Percentiles rank a stretch among this genome's conserved stretches.
Evolutionary conservation across 2,888 invertebrate genomes (phyloP).

Genomic region (Papilio protenor): DNA sequence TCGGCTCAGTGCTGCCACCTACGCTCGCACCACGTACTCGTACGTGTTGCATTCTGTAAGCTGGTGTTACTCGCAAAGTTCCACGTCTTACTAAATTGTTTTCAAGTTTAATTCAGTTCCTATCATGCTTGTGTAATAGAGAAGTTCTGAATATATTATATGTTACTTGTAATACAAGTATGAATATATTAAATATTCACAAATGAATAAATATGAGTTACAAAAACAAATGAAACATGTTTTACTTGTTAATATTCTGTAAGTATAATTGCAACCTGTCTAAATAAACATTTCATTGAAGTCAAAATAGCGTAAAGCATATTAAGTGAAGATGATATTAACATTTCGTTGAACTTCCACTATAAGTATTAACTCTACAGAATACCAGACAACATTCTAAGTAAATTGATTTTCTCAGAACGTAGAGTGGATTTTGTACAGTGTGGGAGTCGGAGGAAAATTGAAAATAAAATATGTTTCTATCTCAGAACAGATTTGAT

Average conservation of each 20-base stretch:
- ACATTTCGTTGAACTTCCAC: neutral
- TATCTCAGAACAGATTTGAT: neutral
- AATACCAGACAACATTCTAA: neutral
- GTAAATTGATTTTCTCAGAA: constrained; percentile 16
- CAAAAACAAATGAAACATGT: neutral
- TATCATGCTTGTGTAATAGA: neutral
- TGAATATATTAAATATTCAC: no score
- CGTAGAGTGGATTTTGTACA: neutral
- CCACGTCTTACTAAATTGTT: neutral
- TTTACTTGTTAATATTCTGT: neutral
- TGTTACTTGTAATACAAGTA: neutral
- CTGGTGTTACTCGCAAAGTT: neutral
- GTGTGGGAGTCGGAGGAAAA: constrained; percentile 8
- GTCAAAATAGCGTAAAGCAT: neutral
- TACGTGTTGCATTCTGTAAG: neutral
- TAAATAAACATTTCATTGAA: neutral
- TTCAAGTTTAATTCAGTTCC: neutral
- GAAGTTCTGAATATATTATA: neutral
- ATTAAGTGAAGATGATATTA: neutral
- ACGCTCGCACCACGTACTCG: neutral
- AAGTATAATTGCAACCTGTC: neutral
- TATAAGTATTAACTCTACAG: neutral
- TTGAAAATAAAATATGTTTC: constrained; percentile 22
- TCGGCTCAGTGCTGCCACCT: neutral
- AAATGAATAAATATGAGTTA: no score